Base-by-base conservation (phyloP, 2,888 invertebrate genomes). In the Chloroclystis v-ata region DNA sequence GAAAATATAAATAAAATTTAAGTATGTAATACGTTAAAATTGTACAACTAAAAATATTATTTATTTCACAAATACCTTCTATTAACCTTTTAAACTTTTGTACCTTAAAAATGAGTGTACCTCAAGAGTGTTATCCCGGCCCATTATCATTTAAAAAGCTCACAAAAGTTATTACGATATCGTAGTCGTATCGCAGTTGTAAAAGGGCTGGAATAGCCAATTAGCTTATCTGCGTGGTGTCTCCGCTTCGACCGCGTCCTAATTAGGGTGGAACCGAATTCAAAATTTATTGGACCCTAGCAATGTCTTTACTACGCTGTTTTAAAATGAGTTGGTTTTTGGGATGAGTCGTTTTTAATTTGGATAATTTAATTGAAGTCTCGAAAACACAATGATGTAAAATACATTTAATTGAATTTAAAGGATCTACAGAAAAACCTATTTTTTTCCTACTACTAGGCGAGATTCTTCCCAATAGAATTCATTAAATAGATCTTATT, bases 261-360 rank as follows among this genome's bases (percentile, higher is more conserved):
- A 74, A 75, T 74, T 73, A 73, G 59, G 61, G 53, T 37, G 64
- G 57, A 61, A 55, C 61, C 65, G 50, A 51, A 62, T 63, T 47
- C 56, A 42, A 50, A 67, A 73, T 74, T 70, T 71, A 73, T 72
- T 63, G 52, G 54, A 37, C 38, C 44, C 52, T 52, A 52, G 53
- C 52, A 57, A 56, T 56, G 52, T 52, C 55, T 55, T 49, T 48
- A 49, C 49, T 46, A 48, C 47, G 35, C 45, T 53, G 49, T 48
- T 56, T 53, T 52, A 46, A 52, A 56, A 54, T 52, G 48, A 48
- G 49, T 42, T 37, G 46, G 44, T n/a, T n/a, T 28, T 33, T 16
- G 16, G 26, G 33, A 28, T 44, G 37, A 29, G 12, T 13, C 10
- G 28, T 35, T 43, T 35, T 35, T 35, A 32, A 35, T 43, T 11